These are phyloP conservation scores for Arctocebus calabarensis DNA, from an alignment of 2,797 vertebrate genomes.

Conservation along the genomic window DNA sequence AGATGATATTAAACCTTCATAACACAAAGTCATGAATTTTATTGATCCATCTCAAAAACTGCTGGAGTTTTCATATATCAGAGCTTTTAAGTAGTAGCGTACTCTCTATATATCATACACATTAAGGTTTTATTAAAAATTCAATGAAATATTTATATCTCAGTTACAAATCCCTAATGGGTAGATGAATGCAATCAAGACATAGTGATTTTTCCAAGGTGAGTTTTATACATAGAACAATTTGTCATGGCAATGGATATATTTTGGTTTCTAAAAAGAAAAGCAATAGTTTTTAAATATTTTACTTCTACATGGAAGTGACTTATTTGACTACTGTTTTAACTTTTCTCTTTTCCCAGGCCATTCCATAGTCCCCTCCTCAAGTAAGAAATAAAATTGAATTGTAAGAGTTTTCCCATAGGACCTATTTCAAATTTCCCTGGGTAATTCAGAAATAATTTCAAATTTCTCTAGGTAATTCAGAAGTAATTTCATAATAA, in stretches of 20 bases:
- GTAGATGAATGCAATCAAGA: conserved; percentile 82
- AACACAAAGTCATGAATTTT: conserved; percentile 83
- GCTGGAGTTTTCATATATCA: conserved; percentile 82
- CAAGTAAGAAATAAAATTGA: conserved; percentile 76
- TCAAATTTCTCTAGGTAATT: conserved; percentile 83
- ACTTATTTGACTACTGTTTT: conserved; percentile 66
- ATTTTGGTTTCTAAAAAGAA: conserved; percentile 74
- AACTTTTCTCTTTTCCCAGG: conserved; percentile 24
- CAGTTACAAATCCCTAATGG: conserved; percentile 83
- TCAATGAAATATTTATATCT: conserved; percentile 88
- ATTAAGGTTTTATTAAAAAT: conserved; percentile 87
- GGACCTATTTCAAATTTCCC: conserved; percentile 80
- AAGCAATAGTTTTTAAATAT: conserved; percentile 58
- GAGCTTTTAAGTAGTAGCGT: conserved; percentile 80
- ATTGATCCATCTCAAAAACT: conserved; percentile 85
- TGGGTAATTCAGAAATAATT: conserved; percentile 84
- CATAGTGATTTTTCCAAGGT: conserved; percentile 79
- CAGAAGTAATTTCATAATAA: conserved; percentile 87
- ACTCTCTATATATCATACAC: conserved; percentile 81
- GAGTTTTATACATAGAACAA: conserved; percentile 79
- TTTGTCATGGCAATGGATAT: conserved; percentile 57
- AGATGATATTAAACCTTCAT: conserved; percentile 79
- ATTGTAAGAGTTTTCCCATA: conserved; percentile 70
- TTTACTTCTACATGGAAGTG: conserved; percentile 45
- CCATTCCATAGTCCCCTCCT: not conserved